Evolutionary conservation across 2,888 invertebrate species (phyloP).

Genomic region (Dryocosmus kuriphilus): DNA sequence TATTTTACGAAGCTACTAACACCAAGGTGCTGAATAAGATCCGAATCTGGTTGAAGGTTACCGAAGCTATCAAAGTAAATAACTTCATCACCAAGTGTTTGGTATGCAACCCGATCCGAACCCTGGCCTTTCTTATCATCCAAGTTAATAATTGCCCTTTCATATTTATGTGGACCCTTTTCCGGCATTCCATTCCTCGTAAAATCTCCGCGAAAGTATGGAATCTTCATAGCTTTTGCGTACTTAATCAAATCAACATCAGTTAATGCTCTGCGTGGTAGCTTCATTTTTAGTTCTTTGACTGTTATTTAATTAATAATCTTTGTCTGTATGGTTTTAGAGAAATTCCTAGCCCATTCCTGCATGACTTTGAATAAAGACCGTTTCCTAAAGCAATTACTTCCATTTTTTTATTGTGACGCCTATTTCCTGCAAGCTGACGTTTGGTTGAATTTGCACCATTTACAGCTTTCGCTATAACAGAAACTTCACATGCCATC

Average conservation of each 20-base stretch:
- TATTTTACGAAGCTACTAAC: slow-evolving; percentile 53
- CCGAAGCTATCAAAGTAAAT: slow-evolving; percentile 74
- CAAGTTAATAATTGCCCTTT: slow-evolving; percentile 56
- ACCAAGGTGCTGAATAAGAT: slow-evolving; percentile 62
- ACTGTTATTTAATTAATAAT: background rate
- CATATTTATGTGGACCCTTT: slow-evolving; percentile 37
- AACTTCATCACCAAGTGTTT: slow-evolving; percentile 62
- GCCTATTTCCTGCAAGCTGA: too few species aligned
- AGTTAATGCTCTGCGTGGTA: slow-evolving; percentile 65
- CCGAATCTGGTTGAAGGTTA: slow-evolving; percentile 66
- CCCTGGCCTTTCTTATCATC: slow-evolving; percentile 62
- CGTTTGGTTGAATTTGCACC: too few species aligned
- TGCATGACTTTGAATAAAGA: slow-evolving; percentile 57
- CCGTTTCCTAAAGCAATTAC: too few species aligned
- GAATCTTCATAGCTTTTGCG: slow-evolving; percentile 60
- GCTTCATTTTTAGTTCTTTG: slow-evolving; percentile 53
- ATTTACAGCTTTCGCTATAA: too few species aligned
- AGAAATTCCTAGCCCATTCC: slow-evolving; percentile 44
- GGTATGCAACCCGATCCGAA: slow-evolving; percentile 64
- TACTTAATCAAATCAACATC: slow-evolving; percentile 64
- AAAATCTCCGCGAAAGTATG: slow-evolving; percentile 68
- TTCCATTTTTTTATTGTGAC: too few species aligned
- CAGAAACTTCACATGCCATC: too few species aligned
- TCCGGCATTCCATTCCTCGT: slow-evolving; percentile 61
- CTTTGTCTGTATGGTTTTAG: background rate